A percentile compares a stretch with the other conserved stretches of the same genome.
These are phyloP conservation scores for Tauraco erythrolophus DNA, from an alignment of 2,113 vertebrate genomes.

Conservation along the genomic window DNA sequence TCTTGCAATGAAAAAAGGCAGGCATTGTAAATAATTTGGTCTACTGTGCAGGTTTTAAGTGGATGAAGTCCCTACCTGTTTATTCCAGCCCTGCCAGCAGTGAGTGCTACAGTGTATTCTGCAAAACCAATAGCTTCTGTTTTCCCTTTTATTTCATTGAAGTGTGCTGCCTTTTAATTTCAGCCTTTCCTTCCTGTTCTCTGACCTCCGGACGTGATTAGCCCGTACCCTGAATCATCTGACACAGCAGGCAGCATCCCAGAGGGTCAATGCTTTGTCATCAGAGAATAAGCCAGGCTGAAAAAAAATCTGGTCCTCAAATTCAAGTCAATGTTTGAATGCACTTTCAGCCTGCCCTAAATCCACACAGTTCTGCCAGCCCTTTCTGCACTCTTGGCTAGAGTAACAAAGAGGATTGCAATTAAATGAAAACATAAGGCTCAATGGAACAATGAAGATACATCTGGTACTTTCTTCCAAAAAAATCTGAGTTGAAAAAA, in stretches of 20 bases:
- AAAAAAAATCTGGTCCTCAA: background rate
- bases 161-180: constrained; percentile 23
- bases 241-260: constrained; percentile 18
- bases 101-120: background rate
- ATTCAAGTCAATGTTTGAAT: background rate
- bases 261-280: constrained; percentile 8
- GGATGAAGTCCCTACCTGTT: background rate
- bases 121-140: background rate
- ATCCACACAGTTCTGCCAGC: background rate
- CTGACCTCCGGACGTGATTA: constrained; percentile 15
- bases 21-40: background rate
- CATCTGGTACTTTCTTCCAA: background rate
- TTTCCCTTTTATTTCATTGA: constrained; percentile 28
- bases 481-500: background rate
- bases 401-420: background rate
- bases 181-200: constrained; percentile 27
- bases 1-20: background rate
- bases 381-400: constrained; percentile 11
- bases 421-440: background rate
- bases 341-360: background rate
- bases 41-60: background rate
- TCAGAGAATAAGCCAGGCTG: constrained; percentile 24
- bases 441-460: background rate
- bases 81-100: background rate
- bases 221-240: constrained; percentile 13